A percentile compares a stretch with the other conserved stretches of the same genome.
phyloP scores from a whole-genome alignment of 2,113 vertebrate species.

The Myrmecobius fasciatus region DNA sequence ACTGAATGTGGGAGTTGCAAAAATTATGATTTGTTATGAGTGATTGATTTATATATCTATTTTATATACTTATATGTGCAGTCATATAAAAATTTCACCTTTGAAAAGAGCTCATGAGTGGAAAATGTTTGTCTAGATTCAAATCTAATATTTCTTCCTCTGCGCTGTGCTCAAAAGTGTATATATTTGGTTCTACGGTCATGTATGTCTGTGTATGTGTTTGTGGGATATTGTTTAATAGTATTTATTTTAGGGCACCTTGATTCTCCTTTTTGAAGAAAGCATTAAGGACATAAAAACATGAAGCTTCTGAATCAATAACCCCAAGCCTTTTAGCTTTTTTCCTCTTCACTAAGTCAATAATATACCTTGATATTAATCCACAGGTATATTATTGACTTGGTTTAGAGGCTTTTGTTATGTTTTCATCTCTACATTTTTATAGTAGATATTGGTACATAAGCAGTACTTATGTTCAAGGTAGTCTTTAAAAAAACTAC shows the following conservation, averaged over 20 bases:
- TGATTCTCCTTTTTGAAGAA: background rate
- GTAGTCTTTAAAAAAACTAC: background rate
- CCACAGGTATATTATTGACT: background rate
- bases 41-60: no score
- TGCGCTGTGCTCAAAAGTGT: background rate
- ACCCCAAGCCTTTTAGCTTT: background rate
- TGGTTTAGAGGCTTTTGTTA: background rate
- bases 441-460: background rate
- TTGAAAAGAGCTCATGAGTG: no score
- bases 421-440: background rate
- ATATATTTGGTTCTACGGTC: background rate
- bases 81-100: no score
- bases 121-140: background rate
- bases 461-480: background rate
- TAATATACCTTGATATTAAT: background rate
- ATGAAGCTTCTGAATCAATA: background rate
- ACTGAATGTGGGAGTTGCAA: no score
- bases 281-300: background rate
- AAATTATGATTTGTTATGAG: no score
- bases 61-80: no score
- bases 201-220: no score
- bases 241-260: background rate
- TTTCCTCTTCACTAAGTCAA: background rate
- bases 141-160: background rate
- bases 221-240: background rate